Evolutionary conservation across 23 tunicate species (phyloP), one percentile per base, ranked within the genome.

Genomic region (Halocynthia aurantium): DNA sequence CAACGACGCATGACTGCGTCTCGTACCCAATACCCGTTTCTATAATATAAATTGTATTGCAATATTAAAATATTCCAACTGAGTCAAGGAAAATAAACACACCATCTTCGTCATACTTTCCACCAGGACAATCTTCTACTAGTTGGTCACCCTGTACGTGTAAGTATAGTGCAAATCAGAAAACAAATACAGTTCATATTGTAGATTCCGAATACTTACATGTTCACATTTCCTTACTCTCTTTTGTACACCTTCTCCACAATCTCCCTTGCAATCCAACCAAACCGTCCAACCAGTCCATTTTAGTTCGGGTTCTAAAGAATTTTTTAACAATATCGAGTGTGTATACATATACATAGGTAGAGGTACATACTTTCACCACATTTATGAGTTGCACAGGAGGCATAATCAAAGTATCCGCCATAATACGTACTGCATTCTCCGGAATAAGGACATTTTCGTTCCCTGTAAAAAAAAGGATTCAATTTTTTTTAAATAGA

Each of bases 71-170:
- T 65, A 65, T 49, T 49, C 31, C 17, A n/a, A 58, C 63, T 13
- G 4, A 58, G n/a, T n/a, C n/a, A 58, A 58, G 4, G 1, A 58
- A 58, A 15, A 58, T n/a, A 58, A 20, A 10, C 70, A 5, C 6
- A 65, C 70, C 70, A 65, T 65, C 70, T 65, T 65, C 70, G 2
- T 65, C 19, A 15, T 65, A 65, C 31, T 65, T 49, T 65, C 70
- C 70, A 20, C 31, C 70, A 49, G 22, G 6, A 15, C 70, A 65
- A 65, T 65, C 70, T 65, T 49, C 31, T 10, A 65, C 70, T 20
- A 10, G 31, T 65, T 65, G 6, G 31, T 65, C 70, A 65, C 70
- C 70, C 70, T 65, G 19, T 13, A 58, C 17, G 63, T 13, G 17
- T 13, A 58, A 2, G 17, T 2, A 2, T 58, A 2, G 4, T 1